phyloP scores from a whole-genome alignment of 2,797 vertebrate species.

The Catharus ustulatus region DNA sequence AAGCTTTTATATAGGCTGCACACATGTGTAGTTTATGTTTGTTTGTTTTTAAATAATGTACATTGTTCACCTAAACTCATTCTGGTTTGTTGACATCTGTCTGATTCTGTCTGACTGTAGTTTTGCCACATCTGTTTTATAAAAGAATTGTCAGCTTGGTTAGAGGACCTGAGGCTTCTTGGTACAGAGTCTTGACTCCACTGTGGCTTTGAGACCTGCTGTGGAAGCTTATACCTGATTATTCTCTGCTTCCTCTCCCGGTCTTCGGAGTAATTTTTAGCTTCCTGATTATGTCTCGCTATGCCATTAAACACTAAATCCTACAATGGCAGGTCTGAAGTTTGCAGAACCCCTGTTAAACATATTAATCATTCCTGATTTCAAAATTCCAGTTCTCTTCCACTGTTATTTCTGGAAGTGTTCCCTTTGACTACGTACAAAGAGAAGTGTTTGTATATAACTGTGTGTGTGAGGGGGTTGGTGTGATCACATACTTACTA shows the following conservation, averaged over 20 bases:
- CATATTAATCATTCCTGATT: neutral
- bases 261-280: neutral
- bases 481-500: neutral
- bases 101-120: neutral
- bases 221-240: neutral
- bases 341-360: neutral
- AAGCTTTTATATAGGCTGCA: neutral
- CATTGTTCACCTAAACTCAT: neutral
- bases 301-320: neutral
- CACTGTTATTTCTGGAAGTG: neutral
- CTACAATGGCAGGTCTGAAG: neutral
- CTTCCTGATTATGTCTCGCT: neutral
- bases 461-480: neutral
- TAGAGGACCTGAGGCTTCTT: neutral
- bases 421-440: neutral
- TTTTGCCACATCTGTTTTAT: neutral
- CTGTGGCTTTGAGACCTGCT: neutral
- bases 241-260: neutral
- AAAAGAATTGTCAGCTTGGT: neutral
- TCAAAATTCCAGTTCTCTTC: neutral
- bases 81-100: neutral
- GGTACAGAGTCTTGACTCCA: neutral
- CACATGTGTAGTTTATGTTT: neutral
- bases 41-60: neutral
- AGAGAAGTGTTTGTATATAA: neutral